phyloP scores from a whole-genome alignment of 2,888 invertebrate species.

The Zaprionus bogoriensis region DNA sequence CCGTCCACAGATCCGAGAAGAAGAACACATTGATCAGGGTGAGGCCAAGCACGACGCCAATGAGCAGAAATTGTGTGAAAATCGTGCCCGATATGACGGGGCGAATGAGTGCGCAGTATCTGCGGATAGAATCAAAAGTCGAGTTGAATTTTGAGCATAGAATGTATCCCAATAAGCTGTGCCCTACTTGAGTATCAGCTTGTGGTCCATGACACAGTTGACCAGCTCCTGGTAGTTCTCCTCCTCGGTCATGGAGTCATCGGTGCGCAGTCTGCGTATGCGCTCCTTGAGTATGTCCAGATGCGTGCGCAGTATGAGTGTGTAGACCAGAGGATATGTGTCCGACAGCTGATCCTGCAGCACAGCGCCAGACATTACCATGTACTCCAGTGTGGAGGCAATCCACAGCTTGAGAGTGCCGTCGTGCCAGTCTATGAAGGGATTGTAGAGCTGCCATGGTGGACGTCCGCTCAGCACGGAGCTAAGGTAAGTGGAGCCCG shows the following conservation, averaged over 20 bases:
- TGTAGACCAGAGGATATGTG: slow-evolving; percentile 58
- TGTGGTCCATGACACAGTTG: slow-evolving; percentile 68
- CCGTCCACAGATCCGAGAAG: slow-evolving; percentile 56
- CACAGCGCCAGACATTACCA: slow-evolving; percentile 55
- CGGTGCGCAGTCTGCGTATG: slow-evolving; percentile 44
- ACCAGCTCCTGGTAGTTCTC: slow-evolving; percentile 65
- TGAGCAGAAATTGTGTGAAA: slow-evolving; percentile 68
- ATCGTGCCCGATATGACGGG: slow-evolving; percentile 73
- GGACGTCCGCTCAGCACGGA: slow-evolving; percentile 56
- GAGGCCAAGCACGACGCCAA: slow-evolving; percentile 61
- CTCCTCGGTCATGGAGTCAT: slow-evolving; percentile 36
- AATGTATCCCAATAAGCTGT: background rate
- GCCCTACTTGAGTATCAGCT: slow-evolving; percentile 61
- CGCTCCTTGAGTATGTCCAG: slow-evolving; percentile 58
- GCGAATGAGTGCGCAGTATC: slow-evolving; percentile 52
- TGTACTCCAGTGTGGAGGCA: slow-evolving; percentile 54
- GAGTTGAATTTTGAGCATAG: too few species aligned
- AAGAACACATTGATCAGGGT: slow-evolving; percentile 64
- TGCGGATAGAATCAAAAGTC: slow-evolving; percentile 3
- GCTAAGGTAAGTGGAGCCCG: slow-evolving; percentile 55
- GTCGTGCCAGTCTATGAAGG: slow-evolving; percentile 64
- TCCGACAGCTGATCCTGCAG: slow-evolving; percentile 68
- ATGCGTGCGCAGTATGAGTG: slow-evolving; percentile 60
- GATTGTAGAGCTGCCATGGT: slow-evolving; percentile 71
- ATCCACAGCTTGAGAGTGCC: slow-evolving; percentile 37